Percentiles rank a stretch among this genome's conserved stretches.
Conservation (phyloP, 1,140 invertebrate genomes). For the Chymomyza costata region DNA sequence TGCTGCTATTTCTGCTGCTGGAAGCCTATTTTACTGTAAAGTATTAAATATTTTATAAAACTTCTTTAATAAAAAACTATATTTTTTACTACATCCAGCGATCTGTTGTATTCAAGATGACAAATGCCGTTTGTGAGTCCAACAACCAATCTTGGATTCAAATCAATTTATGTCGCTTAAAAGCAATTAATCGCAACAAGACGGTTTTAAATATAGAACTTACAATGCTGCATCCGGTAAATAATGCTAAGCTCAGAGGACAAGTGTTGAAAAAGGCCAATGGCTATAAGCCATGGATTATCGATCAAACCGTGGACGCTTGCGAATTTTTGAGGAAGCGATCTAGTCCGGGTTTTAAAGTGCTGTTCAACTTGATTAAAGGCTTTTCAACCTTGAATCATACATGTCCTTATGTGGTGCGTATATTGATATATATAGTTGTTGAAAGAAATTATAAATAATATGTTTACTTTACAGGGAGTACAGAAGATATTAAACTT, state of each 20-base stretch:
- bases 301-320: not conserved
- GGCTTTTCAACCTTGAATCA: constrained; percentile 20
- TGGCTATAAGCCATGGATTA: not conserved
- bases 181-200: not conserved
- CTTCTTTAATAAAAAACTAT: no score
- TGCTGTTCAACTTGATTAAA: constrained; percentile 2
- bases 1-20: no score
- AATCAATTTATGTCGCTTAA: not conserved
- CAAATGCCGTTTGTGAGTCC: not conserved
- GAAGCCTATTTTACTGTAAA: not conserved
- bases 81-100: no score
- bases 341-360: not conserved
- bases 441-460: no score
- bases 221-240: not conserved
- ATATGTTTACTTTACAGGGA: not conserved
- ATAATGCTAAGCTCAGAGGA: not conserved
- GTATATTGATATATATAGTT: not conserved
- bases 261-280: not conserved
- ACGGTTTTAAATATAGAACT: not conserved
- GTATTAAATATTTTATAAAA: no score
- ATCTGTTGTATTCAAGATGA: not conserved
- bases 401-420: constrained; percentile 23
- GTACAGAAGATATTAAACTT: constrained; percentile 5
- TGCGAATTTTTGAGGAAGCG: not conserved
- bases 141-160: not conserved